Base-by-base conservation (phyloP, 2,113 vertebrate species). In the Serinus canaria region DNA sequence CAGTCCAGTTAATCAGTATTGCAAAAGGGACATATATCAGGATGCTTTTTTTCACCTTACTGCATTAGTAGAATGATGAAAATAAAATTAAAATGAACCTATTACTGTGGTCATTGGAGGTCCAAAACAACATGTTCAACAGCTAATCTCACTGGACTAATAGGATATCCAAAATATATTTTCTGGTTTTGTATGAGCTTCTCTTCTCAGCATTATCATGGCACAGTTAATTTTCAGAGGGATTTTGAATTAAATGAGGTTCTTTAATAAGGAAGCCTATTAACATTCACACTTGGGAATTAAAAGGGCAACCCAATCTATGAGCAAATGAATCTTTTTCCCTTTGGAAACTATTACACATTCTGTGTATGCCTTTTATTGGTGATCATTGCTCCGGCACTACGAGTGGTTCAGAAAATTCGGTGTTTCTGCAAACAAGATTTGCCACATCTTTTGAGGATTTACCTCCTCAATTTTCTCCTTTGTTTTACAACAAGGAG, bases 181-280 rank as follows among this genome's bases (percentile, higher is more conserved):
- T 91, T 62, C 33, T 53, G 10, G 31, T 94, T 93, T 52, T 64
- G 2, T 78, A 50, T n/a, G 33, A 82, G 22, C 21, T 86, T 86
- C 39, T 73, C 15, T 87, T 55, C 35, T 50, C 68, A 72, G 43
- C 11, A 72, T 79, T 89, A 66, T 55, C 30, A 47, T 27, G 20
- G 27, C 28, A 60, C 14, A 50, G 25, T 74, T 92, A 94, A 89
- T 93, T 91, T 96, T 73, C 92, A 77, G 39, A 37, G 33, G 37
- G 70, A 92, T 83, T 94, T 90, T 87, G 15, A 87, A 69, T 94
- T 92, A 95, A 95, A 90, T 87, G 66, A 94, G 28, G 27, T 89
- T 56, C 60, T 81, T 90, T 87, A 95, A 95, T 82, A 73, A 91
- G 81, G 63, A 85, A 83, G 10, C 23, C 50, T 81, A 78, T 90